Percentiles rank a stretch among this genome's conserved stretches.
phyloP scores from a whole-genome alignment of 2,797 vertebrate genomes.

The Coluber constrictor region DNA sequence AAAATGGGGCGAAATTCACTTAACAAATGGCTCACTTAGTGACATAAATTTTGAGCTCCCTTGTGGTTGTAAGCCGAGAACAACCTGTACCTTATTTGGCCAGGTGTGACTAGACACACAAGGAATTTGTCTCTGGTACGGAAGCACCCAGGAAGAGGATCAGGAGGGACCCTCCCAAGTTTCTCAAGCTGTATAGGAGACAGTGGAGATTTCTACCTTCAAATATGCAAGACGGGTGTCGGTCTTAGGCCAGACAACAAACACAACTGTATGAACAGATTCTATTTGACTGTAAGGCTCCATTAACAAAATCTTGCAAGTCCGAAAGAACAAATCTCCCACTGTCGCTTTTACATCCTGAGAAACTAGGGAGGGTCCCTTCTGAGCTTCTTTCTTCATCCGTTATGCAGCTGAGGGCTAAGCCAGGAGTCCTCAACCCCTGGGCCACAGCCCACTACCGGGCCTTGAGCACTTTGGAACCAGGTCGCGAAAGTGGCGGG shows the following conservation, averaged over 20 bases:
- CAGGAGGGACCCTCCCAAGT: not conserved
- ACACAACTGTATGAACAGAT: not conserved
- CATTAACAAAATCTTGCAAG: not conserved
- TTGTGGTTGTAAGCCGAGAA: not conserved
- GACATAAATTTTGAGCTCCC: not conserved
- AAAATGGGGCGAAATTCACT: not conserved
- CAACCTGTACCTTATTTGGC: not conserved
- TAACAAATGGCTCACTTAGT: not conserved
- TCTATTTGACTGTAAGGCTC: not conserved
- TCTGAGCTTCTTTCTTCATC: not conserved
- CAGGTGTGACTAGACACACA: not conserved
- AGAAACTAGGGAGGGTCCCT: too few relatives aligned
- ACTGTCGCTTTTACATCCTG: not conserved
- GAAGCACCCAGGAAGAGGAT: not conserved
- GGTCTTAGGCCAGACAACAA: not conserved
- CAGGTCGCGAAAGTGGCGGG: too few relatives aligned
- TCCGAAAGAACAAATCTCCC: not conserved
- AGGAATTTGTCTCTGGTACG: not conserved
- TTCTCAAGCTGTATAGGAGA: not conserved
- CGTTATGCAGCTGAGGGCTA: not conserved
- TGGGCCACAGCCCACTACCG: accelerated
- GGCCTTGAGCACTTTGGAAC: too few relatives aligned
- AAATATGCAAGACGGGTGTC: not conserved
- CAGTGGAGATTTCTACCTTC: not conserved
- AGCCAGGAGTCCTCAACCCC: not conserved